phyloP scores from a whole-genome alignment of 2,797 vertebrate genomes.

The Antrozous pallidus region DNA sequence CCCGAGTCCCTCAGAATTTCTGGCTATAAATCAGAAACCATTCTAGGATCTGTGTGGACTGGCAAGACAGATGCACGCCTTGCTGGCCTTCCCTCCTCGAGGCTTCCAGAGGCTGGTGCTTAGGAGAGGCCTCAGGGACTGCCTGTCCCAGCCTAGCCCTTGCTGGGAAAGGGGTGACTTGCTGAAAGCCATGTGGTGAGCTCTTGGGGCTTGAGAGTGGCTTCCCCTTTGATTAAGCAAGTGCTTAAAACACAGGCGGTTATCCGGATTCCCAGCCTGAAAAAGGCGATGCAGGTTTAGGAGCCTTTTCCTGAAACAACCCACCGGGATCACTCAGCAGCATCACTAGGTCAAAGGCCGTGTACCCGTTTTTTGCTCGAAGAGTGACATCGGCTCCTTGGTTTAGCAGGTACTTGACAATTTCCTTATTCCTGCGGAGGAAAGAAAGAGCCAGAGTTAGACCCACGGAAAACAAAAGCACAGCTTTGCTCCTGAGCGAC shows the following conservation, averaged over 20 bases:
- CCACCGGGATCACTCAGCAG: constrained; percentile 95
- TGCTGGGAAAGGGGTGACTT: background rate
- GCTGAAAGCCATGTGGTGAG: background rate
- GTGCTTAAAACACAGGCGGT: background rate
- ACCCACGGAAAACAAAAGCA: background rate
- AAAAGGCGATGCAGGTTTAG: accelerated
- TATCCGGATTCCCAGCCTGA: background rate
- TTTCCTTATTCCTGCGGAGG: constrained; percentile 91
- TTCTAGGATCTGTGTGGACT: background rate
- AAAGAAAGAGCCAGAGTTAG: constrained; percentile 50
- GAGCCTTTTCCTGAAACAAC: constrained; percentile 36
- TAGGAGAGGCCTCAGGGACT: background rate
- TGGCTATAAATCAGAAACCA: background rate
- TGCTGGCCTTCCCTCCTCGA: background rate
- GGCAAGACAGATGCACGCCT: background rate
- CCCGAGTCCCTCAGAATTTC: background rate
- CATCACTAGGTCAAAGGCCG: constrained; percentile 98
- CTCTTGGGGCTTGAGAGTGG: background rate
- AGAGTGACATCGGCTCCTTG: constrained; percentile 95
- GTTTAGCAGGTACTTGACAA: constrained; percentile 95
- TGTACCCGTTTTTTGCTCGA: constrained; percentile 96
- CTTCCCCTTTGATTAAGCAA: background rate
- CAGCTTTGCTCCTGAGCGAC: background rate
- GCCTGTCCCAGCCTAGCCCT: background rate
- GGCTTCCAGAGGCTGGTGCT: background rate